phyloP scores from a whole-genome alignment of 2,888 invertebrate genomes.

The Dryobotodes eremita region DNA sequence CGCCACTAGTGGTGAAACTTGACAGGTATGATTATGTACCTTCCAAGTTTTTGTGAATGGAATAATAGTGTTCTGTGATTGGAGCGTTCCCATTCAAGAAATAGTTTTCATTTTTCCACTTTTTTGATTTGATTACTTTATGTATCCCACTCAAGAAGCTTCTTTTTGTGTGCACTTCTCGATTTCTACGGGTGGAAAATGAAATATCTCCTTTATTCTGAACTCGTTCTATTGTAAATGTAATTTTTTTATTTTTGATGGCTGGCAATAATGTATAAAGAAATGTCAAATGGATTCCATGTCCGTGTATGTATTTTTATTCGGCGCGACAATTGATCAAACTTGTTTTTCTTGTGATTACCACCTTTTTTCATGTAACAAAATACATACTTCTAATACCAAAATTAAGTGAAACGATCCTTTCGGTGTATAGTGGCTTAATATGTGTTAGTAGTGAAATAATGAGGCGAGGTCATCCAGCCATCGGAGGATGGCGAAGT shows the following conservation, averaged over 20 bases:
- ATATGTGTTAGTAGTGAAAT: slow-evolving; percentile 79
- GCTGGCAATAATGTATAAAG: slow-evolving; percentile 55
- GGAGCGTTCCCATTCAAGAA: not conserved
- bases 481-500: slow-evolving; percentile 86
- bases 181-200: not conserved
- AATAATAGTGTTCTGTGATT: not conserved
- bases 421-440: slow-evolving; percentile 49
- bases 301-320: slow-evolving; percentile 74
- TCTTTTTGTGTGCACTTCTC: not conserved
- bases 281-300: slow-evolving; percentile 74
- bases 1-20: not conserved
- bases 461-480: slow-evolving; percentile 89
- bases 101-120: not conserved
- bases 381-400: slow-evolving; percentile 37
- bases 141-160: not conserved
- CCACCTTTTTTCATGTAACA: slow-evolving; percentile 33
- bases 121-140: not conserved
- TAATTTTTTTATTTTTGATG: slow-evolving; percentile 50
- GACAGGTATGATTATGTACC: not conserved
- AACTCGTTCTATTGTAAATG: slow-evolving; percentile 23
- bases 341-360: slow-evolving; percentile 68
- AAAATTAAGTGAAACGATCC: slow-evolving; percentile 40
- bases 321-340: slow-evolving; percentile 78
- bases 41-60: not conserved
- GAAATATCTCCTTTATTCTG: not conserved